A percentile compares a stretch with the other conserved stretches of the same genome.
Conservation (phyloP, 2,113 vertebrate genomes). For the Paracyprichromis sp. region DNA sequence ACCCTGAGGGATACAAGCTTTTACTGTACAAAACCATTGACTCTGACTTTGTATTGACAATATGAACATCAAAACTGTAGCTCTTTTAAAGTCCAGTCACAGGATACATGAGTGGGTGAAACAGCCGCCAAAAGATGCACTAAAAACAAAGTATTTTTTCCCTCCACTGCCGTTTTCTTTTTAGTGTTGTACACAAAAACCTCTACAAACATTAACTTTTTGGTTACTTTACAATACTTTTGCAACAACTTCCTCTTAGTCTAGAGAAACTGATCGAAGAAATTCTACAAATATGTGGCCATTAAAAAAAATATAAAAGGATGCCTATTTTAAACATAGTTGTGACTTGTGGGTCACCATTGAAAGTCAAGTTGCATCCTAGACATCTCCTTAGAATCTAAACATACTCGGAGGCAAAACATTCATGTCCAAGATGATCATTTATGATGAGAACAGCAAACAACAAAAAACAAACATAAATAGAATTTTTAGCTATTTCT, state of each 20-base stretch:
- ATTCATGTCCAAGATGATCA: background rate
- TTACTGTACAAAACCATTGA: slow-evolving; percentile 40
- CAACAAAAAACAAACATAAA: background rate
- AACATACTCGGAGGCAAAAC: background rate
- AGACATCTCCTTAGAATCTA: background rate
- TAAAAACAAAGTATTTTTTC: background rate
- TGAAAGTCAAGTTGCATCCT: background rate
- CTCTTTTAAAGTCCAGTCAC: slow-evolving; percentile 4
- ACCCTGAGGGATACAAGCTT: slow-evolving; percentile 15
- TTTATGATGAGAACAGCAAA: background rate
- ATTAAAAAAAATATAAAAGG: background rate
- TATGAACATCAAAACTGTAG: slow-evolving; percentile 15
- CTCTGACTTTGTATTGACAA: slow-evolving; percentile 39
- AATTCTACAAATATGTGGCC: background rate
- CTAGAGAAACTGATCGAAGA: background rate
- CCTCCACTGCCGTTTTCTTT: background rate
- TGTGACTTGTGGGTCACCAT: background rate
- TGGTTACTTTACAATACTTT: background rate
- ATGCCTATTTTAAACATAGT: background rate
- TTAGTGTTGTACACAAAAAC: background rate
- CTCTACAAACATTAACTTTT: background rate
- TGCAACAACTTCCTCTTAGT: background rate
- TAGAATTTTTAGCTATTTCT: background rate
- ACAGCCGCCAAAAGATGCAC: background rate
- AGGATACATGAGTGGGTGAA: background rate